A percentile compares a stretch with the other conserved stretches of the same genome.
phyloP scores from a whole-genome alignment of 2,797 vertebrate species.

The Sus cebifrons region DNA sequence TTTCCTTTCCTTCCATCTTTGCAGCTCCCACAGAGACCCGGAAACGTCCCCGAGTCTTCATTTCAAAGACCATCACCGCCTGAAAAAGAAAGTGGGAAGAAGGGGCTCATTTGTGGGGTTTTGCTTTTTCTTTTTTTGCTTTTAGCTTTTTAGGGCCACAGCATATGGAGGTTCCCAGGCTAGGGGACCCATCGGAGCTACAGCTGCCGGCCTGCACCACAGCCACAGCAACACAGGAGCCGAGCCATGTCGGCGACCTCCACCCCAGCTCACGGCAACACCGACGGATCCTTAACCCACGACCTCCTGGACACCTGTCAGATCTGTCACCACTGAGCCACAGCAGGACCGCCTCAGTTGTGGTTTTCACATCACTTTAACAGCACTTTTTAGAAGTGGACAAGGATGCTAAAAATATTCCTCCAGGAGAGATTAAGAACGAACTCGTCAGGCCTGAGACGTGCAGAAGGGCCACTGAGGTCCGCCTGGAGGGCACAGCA shows the following conservation, averaged over 20 bases:
- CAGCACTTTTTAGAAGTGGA: conserved; percentile 41
- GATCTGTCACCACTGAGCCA: no score
- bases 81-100: conserved; percentile 87
- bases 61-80: conserved; percentile 84
- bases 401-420: background rate
- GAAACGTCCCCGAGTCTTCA: conserved; percentile 83
- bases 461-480: background rate
- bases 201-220: no score
- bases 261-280: no score
- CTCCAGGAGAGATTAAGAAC: background rate
- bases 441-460: background rate
- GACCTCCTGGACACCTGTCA: no score
- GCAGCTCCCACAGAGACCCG: conserved; percentile 82
- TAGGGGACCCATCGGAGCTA: no score
- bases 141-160: no score
- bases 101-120: conserved; percentile 29
- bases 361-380: conserved; percentile 52
- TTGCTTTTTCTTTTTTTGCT: no score
- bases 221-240: no score
- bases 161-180: no score
- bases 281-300: no score
- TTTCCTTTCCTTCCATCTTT: conserved; percentile 87
- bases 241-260: no score
- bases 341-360: background rate
- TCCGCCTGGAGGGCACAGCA: no score